These are phyloP conservation scores for Neodon shergylaensis DNA, from an alignment of 2,113 vertebrate species.

Conservation along the genomic window DNA sequence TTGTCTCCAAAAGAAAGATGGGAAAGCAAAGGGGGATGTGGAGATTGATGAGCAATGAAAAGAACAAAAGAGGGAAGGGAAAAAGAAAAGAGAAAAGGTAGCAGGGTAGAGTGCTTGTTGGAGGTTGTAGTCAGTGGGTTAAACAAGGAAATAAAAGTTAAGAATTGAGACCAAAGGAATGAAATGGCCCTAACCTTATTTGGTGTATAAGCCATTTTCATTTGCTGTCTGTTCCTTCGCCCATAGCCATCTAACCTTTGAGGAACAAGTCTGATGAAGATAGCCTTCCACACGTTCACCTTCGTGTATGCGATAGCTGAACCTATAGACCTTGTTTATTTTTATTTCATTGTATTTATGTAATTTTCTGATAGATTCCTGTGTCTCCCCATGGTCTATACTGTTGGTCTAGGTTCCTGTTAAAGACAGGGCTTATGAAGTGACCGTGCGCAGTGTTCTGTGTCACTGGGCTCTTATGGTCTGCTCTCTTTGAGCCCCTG, in stretches of 20 bases:
- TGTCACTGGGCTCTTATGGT: neutral
- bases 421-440: neutral
- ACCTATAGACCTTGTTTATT: neutral
- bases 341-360: neutral
- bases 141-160: neutral
- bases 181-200: neutral
- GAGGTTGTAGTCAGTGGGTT: neutral
- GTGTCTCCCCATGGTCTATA: neutral
- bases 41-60: neutral
- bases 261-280: neutral
- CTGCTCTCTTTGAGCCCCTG: neutral
- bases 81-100: neutral
- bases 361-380: constrained; percentile 36
- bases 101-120: neutral
- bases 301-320: neutral
- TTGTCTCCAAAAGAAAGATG: neutral
- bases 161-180: neutral
- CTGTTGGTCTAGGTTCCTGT: neutral
- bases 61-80: neutral
- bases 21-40: neutral
- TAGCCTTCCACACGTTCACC: neutral
- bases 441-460: neutral
- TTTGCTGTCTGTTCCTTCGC: neutral
- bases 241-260: neutral
- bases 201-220: neutral